Evolutionary conservation across 2,888 invertebrate genomes (phyloP), one percentile per base, ranked within the genome.

Genomic region (Cerastis rubricosa): DNA sequence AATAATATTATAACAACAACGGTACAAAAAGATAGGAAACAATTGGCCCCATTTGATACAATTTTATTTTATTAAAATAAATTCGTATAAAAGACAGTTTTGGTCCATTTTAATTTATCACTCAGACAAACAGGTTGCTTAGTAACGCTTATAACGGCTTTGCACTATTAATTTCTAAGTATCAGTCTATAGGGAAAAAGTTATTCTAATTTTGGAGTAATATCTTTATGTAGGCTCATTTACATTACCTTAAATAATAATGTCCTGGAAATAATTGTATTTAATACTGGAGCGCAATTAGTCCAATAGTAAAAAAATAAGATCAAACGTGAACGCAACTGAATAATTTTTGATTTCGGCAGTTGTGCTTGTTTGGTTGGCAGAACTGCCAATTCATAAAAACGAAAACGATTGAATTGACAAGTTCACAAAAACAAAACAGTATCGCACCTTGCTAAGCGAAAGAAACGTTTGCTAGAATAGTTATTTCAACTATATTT

Each of bases 81-180:
- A 94, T 95, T 94, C 94, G 93, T 94, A 90, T 81, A 92, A 94
- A 94, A 94, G 90, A 93, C 92, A 95, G 92, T 92, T 92, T 95
- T 94, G 94, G 94, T 95, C 92, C 94, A 94, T 93, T 90, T 91
- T 43, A 69, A 82, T 70, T 76, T 88, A 92, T 91, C 80, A 89
- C 80, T 89, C 88, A 88, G 74, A 80, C 87, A 90, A 87, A 84
- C 78, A 64, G 43, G 95, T 95, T 94, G 94, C 95, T 91, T 87
- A 85, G 95, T 83, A 87, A 95, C 93, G 72, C 66, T 71, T 85
- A 71, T 25, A 78, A 71, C 51, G 71, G 63, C 83, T 66, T 76
- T 71, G 72, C 8, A n/a, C 64, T 66, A 45, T 35, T 40, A 40
- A 40, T 61, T 71, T 59, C 0, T 22, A 12, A 0, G 4, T 9